Evolutionary conservation across 2,888 invertebrate species (phyloP).

Genomic region (Trachelus stipa): DNA sequence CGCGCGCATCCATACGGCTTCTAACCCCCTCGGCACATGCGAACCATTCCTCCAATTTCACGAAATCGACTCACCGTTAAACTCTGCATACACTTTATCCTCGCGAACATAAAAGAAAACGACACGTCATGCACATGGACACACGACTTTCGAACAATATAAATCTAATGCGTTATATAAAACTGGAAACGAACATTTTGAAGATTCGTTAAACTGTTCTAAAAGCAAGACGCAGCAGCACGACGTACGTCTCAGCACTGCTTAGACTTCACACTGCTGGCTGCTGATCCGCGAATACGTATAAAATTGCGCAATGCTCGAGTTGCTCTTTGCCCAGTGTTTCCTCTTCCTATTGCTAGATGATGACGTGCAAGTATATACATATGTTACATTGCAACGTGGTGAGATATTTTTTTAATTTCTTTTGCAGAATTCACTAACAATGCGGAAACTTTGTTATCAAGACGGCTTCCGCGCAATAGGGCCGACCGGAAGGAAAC

Average conservation of each 20-base stretch:
- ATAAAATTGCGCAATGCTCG: conserved; percentile 44
- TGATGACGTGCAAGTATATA: not conserved
- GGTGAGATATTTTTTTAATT: not conserved
- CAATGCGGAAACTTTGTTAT: not conserved
- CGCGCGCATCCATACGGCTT: not conserved
- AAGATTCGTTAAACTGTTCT: not conserved
- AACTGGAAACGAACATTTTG: not conserved
- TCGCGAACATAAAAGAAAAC: not conserved
- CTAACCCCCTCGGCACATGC: not conserved
- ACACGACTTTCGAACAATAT: not conserved
- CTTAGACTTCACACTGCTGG: not conserved
- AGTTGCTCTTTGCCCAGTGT: conserved; percentile 54
- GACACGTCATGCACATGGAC: not conserved
- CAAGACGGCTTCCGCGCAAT: not conserved
- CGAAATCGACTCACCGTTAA: not conserved
- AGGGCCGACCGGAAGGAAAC: not conserved
- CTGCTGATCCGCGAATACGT: conserved; percentile 42
- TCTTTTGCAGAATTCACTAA: conserved; percentile 8
- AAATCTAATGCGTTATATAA: not conserved
- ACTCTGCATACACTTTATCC: not conserved
- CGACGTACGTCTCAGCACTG: not conserved
- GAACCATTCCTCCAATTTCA: not conserved
- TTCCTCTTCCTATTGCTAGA: conserved; percentile 25
- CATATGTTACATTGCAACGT: not conserved
- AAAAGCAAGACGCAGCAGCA: not conserved